These are phyloP conservation scores for Asbolus verrucosus DNA, from an alignment of 1,140 invertebrate genomes.

Conservation along the genomic window DNA sequence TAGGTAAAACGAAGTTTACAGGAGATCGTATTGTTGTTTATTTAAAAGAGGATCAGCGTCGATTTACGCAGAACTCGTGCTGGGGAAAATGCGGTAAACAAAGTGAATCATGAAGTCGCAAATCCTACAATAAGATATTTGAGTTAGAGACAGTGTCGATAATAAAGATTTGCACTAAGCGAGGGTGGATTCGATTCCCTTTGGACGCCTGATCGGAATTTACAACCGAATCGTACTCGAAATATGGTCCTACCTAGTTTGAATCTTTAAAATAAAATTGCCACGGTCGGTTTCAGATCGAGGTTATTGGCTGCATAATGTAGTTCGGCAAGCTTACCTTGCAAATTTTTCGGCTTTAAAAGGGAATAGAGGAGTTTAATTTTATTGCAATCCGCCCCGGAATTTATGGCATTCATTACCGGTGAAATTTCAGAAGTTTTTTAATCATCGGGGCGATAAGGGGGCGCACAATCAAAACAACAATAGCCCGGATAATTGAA, in stretches of 20 bases:
- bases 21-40: constrained; percentile 39
- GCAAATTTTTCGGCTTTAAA: constrained; percentile 34
- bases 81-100: constrained; percentile 40
- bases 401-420: constrained; percentile 32
- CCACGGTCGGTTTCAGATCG: constrained; percentile 43
- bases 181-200: constrained; percentile 48
- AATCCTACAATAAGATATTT: constrained; percentile 53
- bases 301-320: constrained; percentile 46
- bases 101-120: constrained; percentile 45
- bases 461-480: constrained; percentile 10
- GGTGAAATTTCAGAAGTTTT: constrained; percentile 7
- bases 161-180: constrained; percentile 51
- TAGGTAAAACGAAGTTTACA: constrained; percentile 1
- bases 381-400: constrained; percentile 10
- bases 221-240: constrained; percentile 43
- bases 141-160: constrained; percentile 51
- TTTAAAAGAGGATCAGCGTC: constrained; percentile 23
- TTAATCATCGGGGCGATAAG: constrained; percentile 21
- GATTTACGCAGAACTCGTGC: constrained; percentile 22
- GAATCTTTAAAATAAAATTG: constrained; percentile 51
- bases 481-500: constrained; percentile 24
- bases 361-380: constrained; percentile 18
- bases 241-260: constrained; percentile 47
- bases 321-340: constrained; percentile 34
- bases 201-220: constrained; percentile 50